Evolutionary conservation across 2,888 invertebrate species (phyloP), one percentile per base, ranked within the genome.

Genomic region (Drosophila algonquin): DNA sequence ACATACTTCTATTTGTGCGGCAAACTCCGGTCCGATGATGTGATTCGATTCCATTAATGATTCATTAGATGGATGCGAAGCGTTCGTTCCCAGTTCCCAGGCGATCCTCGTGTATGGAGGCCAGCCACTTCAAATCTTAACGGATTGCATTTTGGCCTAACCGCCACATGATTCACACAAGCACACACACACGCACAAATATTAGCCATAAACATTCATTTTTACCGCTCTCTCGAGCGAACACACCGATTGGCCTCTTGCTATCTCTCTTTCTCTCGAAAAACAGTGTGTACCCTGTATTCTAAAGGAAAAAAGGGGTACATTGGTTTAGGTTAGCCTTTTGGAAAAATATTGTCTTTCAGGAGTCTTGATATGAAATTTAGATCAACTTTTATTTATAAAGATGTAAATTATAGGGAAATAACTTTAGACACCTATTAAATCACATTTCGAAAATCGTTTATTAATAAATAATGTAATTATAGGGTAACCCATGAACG

Each of bases 1-100:
- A 40, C 14, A 40, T 51, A 21, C 44, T 57, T 40, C 7, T 16
- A 16, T 8, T 45, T 47, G 44, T 30, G n/a, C 46, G n/a, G 12
- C 7, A 10, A 18, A 53, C 57, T 50, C 48, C n/a, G 44, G 55
- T 32, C 73, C 40, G 40, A 55, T 61, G 44, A 27, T 50, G 65
- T 44, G 56, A 30, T 58, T 68, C 52, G 48, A 30, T 58, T 68
- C 52, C 59, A 72, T 72, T 74, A 72, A 68, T 72, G 72, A 72
- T 72, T 72, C 72, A 74, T 72, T 67, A 72, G 72, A 46, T 50
- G 24, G 50, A 58, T 54, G 58, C 32, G 68, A 63, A 51, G 46
- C 52, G 40, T 47, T 45, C 46, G 35, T 64, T 65, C 57, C 53
- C 74, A 73, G 35, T 64, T 65, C 57, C 53, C 74, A 73, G 18